Base-by-base conservation (phyloP, 2,113 vertebrate genomes). In the Pollachius pollachius region DNA sequence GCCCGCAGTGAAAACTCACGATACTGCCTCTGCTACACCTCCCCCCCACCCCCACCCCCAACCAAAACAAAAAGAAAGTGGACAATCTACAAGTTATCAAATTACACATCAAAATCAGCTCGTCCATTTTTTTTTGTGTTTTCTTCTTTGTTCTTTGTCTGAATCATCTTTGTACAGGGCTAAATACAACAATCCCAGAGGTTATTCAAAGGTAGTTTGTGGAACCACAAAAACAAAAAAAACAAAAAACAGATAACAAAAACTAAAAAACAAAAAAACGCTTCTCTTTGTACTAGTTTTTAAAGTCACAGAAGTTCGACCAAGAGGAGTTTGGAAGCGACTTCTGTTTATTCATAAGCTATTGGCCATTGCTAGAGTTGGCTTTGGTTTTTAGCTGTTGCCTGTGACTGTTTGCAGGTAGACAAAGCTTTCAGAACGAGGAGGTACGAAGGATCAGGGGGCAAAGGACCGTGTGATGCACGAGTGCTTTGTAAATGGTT, bases 351-450 rank as follows among this genome's bases (percentile, higher is more conserved):
- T 94, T 93, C 93, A 76, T 88, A 96, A 97, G 94, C 95, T 98
- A 96, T 97, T 98, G 97, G 97, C 96, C 96, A 97, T 97, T 95
- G 96, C 95, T 97, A 95, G 94, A 94, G 96, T 97, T 95, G 96
- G 96, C 97, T 99, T 99, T 99, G 97, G 97, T 99, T 98, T 99
- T 92, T 96, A 99, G 97, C 97, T 98, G 96, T 98, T 95, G 97
- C 95, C 97, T 97, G 97, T 98, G 96, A 98, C 96, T 96, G 94
- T 98, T 96, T 96, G 94, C 96, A 98, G 96, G 96, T 98, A 98
- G 97, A 99, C 97, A 99, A 99, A 98, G 97, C 96, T 99, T 97
- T 95, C 37, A 91, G 94, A 95, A 96, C 93, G 92, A 95, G 94
- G 96, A 98, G 95, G 96, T 97, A 97, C 98, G n/a, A 93, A 93